These are phyloP conservation scores for Anguilla pacifica DNA, from an alignment of 2,797 vertebrate genomes.

Conservation along the genomic window DNA sequence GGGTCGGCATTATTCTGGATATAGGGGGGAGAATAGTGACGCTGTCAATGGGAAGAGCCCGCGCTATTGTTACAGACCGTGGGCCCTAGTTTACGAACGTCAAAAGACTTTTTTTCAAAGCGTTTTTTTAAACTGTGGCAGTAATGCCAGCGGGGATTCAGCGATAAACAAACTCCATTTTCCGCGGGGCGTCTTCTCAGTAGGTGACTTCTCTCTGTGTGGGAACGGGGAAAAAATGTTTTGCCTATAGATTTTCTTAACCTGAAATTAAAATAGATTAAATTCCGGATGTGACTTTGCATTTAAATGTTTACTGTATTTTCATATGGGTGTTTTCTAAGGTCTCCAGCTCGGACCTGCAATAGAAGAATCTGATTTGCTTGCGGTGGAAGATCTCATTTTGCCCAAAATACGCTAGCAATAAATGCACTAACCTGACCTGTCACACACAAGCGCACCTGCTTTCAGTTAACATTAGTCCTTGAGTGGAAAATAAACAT, in stretches of 20 bases:
- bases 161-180: conserved; percentile 69
- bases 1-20: conserved; percentile 68
- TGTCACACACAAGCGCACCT: not conserved
- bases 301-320: not conserved
- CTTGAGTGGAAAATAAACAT: not conserved
- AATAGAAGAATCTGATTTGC: not conserved
- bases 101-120: conserved; percentile 66
- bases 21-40: conserved; percentile 67
- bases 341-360: not conserved
- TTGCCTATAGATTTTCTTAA: conserved; percentile 54
- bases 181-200: conserved; percentile 68
- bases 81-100: conserved; percentile 67
- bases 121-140: conserved; percentile 62
- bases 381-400: not conserved
- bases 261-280: conserved; percentile 21
- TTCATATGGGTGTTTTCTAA: not conserved
- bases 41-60: conserved; percentile 70
- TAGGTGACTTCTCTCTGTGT: conserved; percentile 61
- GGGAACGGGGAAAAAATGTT: conserved; percentile 59
- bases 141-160: conserved; percentile 61
- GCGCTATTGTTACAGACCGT: conserved; percentile 67
- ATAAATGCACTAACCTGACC: not conserved
- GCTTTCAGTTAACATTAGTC: not conserved
- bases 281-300: not conserved
- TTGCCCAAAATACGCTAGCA: not conserved